Evolutionary conservation across 2,888 invertebrate genomes (phyloP), one percentile per base, ranked within the genome.

Genomic region (Drosophila dives): DNA sequence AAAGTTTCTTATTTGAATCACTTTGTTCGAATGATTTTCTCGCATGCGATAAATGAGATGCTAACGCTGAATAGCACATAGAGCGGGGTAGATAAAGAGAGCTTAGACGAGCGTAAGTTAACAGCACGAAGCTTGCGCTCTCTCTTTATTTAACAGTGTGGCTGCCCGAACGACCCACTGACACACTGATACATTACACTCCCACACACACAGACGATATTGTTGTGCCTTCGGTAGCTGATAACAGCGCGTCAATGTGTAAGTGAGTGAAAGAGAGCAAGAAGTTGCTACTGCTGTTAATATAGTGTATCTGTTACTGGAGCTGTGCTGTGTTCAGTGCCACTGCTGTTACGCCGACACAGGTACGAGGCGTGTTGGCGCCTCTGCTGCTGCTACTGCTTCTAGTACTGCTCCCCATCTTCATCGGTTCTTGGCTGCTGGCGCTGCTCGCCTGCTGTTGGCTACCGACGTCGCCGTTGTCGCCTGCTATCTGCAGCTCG

Each of bases 81-180:
- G 60, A 23, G 38, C n/a, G 40, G 53, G 64, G 63, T 17, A 15
- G 61, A 36, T 12, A 64, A 49, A 50, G 54, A 45, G 75, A 64
- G 67, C 12, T 48, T 50, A 34, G 38, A 48, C 55, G 79, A 66
- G 67, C 12, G 48, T 42, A 38, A 49, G 36, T 12, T n/a, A 34
- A 45, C 20, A 33, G 38, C 17, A 77, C 77, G 80, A 77, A 76
- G 67, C 53, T 56, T 20, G 40, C 45, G 23, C 72, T 80, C 72
- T 53, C 51, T 20, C 15, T 45, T 15, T 40, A n/a, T 15, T 68
- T 74, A 74, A 83, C 74, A 82, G 73, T 80, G 64, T 54, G 38
- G 58, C 48, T 48, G 53, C 20, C 59, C 71, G 80, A 70, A 29
- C 85, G 89, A 85, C 89, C 89, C 89, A 85, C 85, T 89, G 87